These are phyloP conservation scores for Aphodius sticticus DNA, from an alignment of 2,888 invertebrate genomes.

Conservation along the genomic window DNA sequence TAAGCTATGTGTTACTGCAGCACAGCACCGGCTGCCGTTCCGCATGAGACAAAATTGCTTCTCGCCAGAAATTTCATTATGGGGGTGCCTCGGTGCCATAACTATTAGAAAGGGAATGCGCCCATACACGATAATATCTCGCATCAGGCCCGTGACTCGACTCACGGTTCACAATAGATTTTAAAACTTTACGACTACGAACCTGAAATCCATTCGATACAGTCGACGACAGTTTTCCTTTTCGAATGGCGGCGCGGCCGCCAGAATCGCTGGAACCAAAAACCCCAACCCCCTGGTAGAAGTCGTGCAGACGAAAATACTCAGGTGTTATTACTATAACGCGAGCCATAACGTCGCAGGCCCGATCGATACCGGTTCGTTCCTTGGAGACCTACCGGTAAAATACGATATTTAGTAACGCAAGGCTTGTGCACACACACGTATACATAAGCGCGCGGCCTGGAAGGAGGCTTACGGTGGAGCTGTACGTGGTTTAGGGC, in stretches of 20 bases:
- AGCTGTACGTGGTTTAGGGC: conserved; percentile 12
- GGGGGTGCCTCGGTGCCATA: conserved; percentile 34
- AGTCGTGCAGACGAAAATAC: conserved; percentile 22
- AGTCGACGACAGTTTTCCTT: conserved; percentile 31
- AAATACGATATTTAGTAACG: conserved; percentile 32
- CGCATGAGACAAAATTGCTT: conserved; percentile 47
- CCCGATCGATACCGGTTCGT: conserved; percentile 27
- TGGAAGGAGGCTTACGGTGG: conserved; percentile 4
- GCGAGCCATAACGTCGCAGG: conserved; percentile 28
- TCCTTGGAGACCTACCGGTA: conserved; percentile 25
- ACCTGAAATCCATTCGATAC: conserved; percentile 37
- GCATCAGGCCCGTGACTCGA: conserved; percentile 43
- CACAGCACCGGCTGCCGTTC: conserved; percentile 36
- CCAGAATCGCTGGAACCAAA: conserved; percentile 23
- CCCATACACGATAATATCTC: conserved; percentile 38
- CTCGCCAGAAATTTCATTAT: conserved; percentile 41
- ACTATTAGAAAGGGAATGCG: conserved; percentile 43
- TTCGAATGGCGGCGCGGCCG: conserved; percentile 6
- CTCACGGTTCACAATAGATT: conserved; percentile 42
- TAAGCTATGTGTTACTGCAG: conserved; percentile 26
- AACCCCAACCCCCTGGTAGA: conserved; percentile 26
- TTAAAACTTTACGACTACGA: conserved; percentile 40
- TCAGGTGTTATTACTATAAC: conserved; percentile 38
- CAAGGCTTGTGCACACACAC: conserved; percentile 26
- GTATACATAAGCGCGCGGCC: neutral